Conservation (phyloP, 2,113 vertebrate genomes). For the Sinocyclocheilus rhinocerous region DNA sequence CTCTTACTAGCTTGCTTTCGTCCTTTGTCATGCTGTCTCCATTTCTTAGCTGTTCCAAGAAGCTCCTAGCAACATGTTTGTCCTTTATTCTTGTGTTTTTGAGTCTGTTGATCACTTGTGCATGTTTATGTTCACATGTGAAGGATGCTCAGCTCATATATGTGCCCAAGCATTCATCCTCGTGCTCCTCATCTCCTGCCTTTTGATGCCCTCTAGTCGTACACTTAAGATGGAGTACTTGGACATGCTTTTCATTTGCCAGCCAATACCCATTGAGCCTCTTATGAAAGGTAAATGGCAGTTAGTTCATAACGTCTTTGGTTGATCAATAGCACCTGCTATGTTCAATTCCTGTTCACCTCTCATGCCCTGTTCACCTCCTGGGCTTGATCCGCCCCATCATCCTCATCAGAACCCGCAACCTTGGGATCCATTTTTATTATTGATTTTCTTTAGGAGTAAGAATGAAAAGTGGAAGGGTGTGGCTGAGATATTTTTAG, state of each 20-base stretch:
- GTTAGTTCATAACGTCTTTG: slow-evolving; percentile 76
- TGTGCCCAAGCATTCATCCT: slow-evolving; percentile 38
- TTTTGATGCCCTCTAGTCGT: slow-evolving; percentile 55
- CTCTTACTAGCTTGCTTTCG: slow-evolving; percentile 27
- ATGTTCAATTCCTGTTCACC: slow-evolving; percentile 60
- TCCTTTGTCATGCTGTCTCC: slow-evolving; percentile 39
- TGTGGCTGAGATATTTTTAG: background rate
- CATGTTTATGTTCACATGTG: slow-evolving; percentile 48
- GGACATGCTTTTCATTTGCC: slow-evolving; percentile 71
- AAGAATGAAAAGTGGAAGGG: background rate
- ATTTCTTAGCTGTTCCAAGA: background rate
- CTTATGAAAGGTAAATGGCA: slow-evolving; percentile 78
- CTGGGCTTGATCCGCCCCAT: background rate
- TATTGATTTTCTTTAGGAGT: background rate
- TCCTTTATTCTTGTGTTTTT: slow-evolving; percentile 14
- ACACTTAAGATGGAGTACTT: slow-evolving; percentile 69
- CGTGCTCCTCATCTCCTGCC: slow-evolving; percentile 24
- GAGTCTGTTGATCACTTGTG: slow-evolving; percentile 55
- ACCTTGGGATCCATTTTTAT: background rate
- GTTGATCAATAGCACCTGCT: slow-evolving; percentile 75
- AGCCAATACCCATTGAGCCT: slow-evolving; percentile 78
- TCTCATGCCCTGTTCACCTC: slow-evolving; percentile 52
- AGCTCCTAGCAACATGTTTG: slow-evolving; percentile 5
- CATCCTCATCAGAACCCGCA: background rate
- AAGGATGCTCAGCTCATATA: slow-evolving; percentile 32